A percentile compares a stretch with the other conserved stretches of the same genome.
Conservation (phyloP, 2,888 invertebrate species). For the Ypsolopha sequella region DNA sequence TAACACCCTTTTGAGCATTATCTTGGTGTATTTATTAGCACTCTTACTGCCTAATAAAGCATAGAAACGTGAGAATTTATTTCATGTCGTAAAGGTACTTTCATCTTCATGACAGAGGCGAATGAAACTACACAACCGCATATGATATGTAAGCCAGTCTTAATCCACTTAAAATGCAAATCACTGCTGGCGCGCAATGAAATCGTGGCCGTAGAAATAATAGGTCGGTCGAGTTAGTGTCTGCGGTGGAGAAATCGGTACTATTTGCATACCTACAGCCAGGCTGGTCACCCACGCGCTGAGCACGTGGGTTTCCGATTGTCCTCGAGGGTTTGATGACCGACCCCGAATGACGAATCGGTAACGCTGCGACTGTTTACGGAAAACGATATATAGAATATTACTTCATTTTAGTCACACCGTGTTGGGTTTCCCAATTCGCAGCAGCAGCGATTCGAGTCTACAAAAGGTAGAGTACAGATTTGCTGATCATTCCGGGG, state of each 20-base stretch:
- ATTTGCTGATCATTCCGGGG: constrained; percentile 38
- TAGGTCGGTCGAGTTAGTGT: constrained; percentile 4
- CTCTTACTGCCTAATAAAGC: background rate
- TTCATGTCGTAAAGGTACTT: background rate
- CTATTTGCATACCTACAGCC: constrained; percentile 5
- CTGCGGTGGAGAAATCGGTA: constrained; percentile 4
- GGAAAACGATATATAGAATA: background rate
- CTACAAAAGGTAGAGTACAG: constrained; percentile 2
- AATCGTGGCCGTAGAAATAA: constrained; percentile 30
- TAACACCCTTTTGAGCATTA: constrained; percentile 3
- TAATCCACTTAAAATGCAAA: constrained; percentile 44
- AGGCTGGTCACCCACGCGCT: constrained; percentile 11
- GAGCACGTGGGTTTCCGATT: constrained; percentile 24
- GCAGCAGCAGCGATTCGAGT: too few species aligned
- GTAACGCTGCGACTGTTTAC: background rate
- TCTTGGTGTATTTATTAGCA: constrained; percentile 4
- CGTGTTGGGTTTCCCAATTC: too few species aligned
- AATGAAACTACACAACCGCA: constrained; percentile 17
- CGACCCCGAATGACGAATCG: constrained; percentile 10
- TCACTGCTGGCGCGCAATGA: constrained; percentile 30
- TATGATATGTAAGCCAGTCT: constrained; percentile 23
- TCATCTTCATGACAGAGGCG: constrained; percentile 5
- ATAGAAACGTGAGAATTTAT: too few species aligned
- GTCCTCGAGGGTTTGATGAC: constrained; percentile 20
- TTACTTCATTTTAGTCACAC: too few species aligned